Conservation (phyloP, 2,797 vertebrate species). For the Tadarida brasiliensis region DNA sequence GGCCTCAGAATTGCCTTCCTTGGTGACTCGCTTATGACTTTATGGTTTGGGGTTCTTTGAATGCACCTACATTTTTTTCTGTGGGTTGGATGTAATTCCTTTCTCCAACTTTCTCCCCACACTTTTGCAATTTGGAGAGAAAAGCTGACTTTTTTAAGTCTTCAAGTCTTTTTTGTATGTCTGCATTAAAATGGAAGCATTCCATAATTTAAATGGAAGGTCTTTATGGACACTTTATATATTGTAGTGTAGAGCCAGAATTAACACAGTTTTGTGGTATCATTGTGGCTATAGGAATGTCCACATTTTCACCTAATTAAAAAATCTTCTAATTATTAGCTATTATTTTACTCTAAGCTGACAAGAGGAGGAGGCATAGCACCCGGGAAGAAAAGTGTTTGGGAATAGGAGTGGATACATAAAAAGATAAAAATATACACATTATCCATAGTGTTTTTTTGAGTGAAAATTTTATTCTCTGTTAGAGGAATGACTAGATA, state of each 20-base stretch:
- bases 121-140: constrained; percentile 16
- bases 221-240: not conserved
- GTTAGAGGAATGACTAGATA: not conserved
- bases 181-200: not conserved
- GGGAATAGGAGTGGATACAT: not conserved
- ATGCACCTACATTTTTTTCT: not conserved
- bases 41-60: not conserved
- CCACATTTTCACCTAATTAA: constrained; percentile 22
- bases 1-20: not conserved
- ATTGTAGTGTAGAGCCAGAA: not conserved
- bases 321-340: not conserved
- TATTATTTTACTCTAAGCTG: not conserved
- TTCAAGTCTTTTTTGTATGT: not conserved
- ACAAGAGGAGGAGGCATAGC: not conserved
- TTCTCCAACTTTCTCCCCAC: not conserved
- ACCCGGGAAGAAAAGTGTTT: not conserved
- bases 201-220: not conserved
- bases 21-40: not conserved
- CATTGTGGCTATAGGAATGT: constrained; percentile 41
- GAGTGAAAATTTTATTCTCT: not conserved
- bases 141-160: not conserved
- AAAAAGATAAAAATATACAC: not conserved
- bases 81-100: not conserved
- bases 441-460: not conserved
- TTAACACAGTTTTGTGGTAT: not conserved